phyloP scores from a whole-genome alignment of 1,140 invertebrate species.

The Adoxophyes honmai region DNA sequence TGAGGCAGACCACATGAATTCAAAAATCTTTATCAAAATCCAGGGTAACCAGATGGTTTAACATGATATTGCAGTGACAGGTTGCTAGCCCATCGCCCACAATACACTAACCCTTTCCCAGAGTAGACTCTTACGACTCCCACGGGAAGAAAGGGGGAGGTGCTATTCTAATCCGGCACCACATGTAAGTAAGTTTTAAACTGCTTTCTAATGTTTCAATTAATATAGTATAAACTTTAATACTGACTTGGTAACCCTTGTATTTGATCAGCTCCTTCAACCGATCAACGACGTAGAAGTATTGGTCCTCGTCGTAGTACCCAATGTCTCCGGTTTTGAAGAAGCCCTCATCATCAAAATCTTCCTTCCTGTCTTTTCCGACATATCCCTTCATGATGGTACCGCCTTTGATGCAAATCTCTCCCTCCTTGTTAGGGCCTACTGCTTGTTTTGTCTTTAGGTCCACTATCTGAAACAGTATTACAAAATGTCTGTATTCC shows the following conservation, averaged over 20 bases:
- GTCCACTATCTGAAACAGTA: slow-evolving; percentile 72
- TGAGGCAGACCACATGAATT: no score
- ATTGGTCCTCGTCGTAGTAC: slow-evolving; percentile 83
- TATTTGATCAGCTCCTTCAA: slow-evolving; percentile 90
- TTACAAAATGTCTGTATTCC: not conserved
- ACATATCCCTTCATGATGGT: slow-evolving; percentile 83
- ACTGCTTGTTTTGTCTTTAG: slow-evolving; percentile 78
- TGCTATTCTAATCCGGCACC: no score
- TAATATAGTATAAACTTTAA: no score
- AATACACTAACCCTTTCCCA: no score
- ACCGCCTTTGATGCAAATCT: slow-evolving; percentile 82
- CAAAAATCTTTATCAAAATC: no score
- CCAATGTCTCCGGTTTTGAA: slow-evolving; percentile 88
- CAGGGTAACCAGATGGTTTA: no score
- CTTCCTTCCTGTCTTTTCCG: slow-evolving; percentile 79
- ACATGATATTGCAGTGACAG: no score
- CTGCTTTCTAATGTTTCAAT: no score
- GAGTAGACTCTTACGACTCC: no score
- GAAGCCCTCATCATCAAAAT: slow-evolving; percentile 85
- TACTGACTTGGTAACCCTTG: slow-evolving; percentile 83
- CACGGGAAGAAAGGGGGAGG: no score
- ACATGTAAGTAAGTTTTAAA: no score
- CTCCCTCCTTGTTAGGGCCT: slow-evolving; percentile 80
- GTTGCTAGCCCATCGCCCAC: no score
- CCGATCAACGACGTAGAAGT: slow-evolving; percentile 85